A percentile compares a stretch with the other conserved stretches of the same genome.
These are phyloP conservation scores for Phylloscopus whistleri DNA, from an alignment of 2,113 vertebrate species.

Conservation along the genomic window DNA sequence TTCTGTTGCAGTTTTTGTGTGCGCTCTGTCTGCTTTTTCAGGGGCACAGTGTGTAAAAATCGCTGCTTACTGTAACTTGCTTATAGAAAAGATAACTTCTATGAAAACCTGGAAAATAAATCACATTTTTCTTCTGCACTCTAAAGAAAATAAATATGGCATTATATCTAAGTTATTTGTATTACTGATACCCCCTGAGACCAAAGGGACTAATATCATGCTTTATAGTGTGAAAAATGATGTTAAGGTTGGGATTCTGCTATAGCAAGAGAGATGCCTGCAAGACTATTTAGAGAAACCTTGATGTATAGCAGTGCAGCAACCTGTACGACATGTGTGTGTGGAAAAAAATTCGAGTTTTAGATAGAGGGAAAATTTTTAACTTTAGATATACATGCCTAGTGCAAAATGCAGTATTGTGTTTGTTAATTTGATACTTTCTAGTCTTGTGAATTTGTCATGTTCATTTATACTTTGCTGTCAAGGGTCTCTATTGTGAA, in stretches of 20 bases:
- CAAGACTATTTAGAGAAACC: background rate
- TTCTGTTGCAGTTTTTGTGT: background rate
- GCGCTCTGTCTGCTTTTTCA: background rate
- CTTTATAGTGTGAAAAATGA: constrained; percentile 11
- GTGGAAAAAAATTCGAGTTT: background rate
- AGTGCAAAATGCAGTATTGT: background rate
- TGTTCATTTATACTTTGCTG: background rate
- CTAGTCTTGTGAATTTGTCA: background rate
- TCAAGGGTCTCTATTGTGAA: background rate
- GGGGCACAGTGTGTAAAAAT: background rate
- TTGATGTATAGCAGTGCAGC: background rate
- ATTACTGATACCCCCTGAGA: background rate
- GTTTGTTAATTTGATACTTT: background rate
- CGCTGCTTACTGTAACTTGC: background rate
- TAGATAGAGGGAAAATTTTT: background rate
- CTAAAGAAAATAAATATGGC: background rate
- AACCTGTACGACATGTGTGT: background rate
- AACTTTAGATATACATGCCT: background rate
- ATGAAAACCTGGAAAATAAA: background rate
- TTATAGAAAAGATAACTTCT: background rate
- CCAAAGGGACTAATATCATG: background rate
- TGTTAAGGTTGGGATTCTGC: background rate
- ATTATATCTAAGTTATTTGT: background rate
- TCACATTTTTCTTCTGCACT: background rate
- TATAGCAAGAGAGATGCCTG: background rate